Base-by-base conservation (phyloP, 2,888 invertebrate species). In the Eupithecia dodoneata region DNA sequence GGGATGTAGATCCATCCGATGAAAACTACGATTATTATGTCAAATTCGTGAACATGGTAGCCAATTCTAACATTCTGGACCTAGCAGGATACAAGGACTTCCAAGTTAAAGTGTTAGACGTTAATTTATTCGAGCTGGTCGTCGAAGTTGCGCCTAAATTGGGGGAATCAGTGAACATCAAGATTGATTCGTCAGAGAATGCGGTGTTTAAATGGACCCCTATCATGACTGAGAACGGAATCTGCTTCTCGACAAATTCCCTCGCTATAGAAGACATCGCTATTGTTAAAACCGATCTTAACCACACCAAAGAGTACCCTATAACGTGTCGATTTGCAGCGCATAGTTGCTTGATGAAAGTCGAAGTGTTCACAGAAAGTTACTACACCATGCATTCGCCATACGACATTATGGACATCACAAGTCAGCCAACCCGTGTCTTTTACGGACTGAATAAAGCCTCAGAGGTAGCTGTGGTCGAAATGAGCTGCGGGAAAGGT, bases 201-300 rank as follows among this genome's bases (percentile, higher is more conserved):
- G 85, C 81, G 4, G 73, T 74, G 0, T 81, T 87, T 2, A 86
- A 83, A 0, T 96, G 96, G 96, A 87, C 88, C 0, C 90, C 95
- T 0, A 94, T 96, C 1, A 95, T 97, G 93, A 97, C 97, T 0
- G 97, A 97, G 83, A 89, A 95, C 7, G 97, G 97, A 0, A 91
- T 95, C 0, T 97, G 97, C 82, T 96, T 96, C 85, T 94, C 95
- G 4, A 95, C 96, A 49, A 97, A 97, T 85, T 96, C 97, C 0
- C 88, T 96, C 47, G 95, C 96, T 10, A 83, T 95, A 0, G 85
- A 91, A 63, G 92, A 96, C 75, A 89, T 96, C 0, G 89, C 93
- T 9, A 87, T 96, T 3, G 85, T 83, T 3, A 87, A 86, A 71
- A 76, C 84, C 0, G 81, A 83, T 2, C 42, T 66, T 0, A 93